Base-by-base conservation (phyloP, 2,888 invertebrate genomes). In the Lepetodrilus schrolli region DNA sequence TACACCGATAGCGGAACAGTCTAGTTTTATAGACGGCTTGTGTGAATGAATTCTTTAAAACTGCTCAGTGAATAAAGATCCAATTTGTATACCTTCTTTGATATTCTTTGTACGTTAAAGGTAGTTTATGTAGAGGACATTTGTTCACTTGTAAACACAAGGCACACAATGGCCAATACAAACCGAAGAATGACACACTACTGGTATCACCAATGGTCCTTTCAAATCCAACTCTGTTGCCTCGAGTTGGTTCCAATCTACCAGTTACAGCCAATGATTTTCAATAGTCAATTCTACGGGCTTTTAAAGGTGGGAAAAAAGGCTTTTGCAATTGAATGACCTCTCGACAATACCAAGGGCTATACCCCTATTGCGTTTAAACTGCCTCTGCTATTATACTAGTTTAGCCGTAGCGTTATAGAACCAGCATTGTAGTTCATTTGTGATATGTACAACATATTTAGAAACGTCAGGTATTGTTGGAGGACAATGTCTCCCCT, bases 381-480 rank as follows among this genome's bases (percentile, higher is more conserved):
- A 58, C 26, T 58, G 58, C 58, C 58, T 58, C 58, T 58, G 17
- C 58, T n/a, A 68, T 68, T 68, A 68, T 68, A 68, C 43, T 23
- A 47, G 47, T 38, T 68, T 68, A 30, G 47, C 47, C 43, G 68
- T 17, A 21, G 43, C 68, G 68, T 68, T 68, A 26, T 26, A 30
- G 7, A 68, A 23, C 47, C 37, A 37, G 43, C n/a, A 38, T 26
- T 58, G 49, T 51, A 74, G 72, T 74, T 74, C 74, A 74, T 74
- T 74, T 68, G 72, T 43, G 71, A 68, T 74, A 72, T 74, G 69
- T 72, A 72, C 72, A 72, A 74, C 74, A 74, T 74, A 74, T 74
- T 74, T 74, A 58, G 74, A 74, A 74, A 72, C 68, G 68, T 30
- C 50, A 50, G 34, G 30, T 51, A 74, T 74, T 72, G 74, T 74